These are phyloP conservation scores for Microvelia longipes DNA, from an alignment of 1,140 invertebrate species.

Conservation along the genomic window DNA sequence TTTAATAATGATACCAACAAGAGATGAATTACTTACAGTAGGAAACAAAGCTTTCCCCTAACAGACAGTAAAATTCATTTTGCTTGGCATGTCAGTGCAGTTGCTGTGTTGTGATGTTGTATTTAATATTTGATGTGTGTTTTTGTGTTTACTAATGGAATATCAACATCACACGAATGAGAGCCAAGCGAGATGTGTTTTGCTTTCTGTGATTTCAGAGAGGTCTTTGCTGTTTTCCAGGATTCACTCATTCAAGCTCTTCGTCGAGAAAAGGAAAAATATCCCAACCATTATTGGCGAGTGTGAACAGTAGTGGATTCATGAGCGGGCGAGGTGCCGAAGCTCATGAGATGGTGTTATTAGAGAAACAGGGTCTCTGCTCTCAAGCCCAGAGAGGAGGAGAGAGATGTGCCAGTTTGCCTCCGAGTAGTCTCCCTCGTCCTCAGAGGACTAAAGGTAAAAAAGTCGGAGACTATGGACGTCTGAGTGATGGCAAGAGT, in stretches of 20 bases:
- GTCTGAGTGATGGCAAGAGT: slow-evolving; percentile 20
- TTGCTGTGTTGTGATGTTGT: too few species aligned
- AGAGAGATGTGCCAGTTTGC: slow-evolving; percentile 36
- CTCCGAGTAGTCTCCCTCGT: slow-evolving; percentile 47
- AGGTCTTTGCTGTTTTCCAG: slow-evolving; percentile 72
- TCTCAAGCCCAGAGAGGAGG: slow-evolving; percentile 54
- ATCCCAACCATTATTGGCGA: slow-evolving; percentile 61
- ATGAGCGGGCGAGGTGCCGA: slow-evolving; percentile 32
- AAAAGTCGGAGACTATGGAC: slow-evolving; percentile 23
- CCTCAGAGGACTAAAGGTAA: slow-evolving; percentile 39
- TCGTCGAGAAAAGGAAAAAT: slow-evolving; percentile 65
- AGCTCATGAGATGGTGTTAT: slow-evolving; percentile 32
- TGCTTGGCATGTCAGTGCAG: not conserved
- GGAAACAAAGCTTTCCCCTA: too few species aligned
- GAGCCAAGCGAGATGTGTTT: not conserved
- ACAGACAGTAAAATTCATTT: too few species aligned
- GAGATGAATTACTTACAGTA: too few species aligned
- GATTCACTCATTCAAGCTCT: slow-evolving; percentile 67
- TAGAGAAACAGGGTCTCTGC: slow-evolving; percentile 57
- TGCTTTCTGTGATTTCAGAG: slow-evolving; percentile 44
- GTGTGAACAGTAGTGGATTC: slow-evolving; percentile 42
- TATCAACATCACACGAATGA: too few species aligned
- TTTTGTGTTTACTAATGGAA: too few species aligned
- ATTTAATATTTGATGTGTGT: not conserved
- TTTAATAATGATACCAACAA: too few species aligned